These are phyloP conservation scores for Propithecus deckenii DNA, from an alignment of 2,797 vertebrate genomes.

Conservation along the genomic window DNA sequence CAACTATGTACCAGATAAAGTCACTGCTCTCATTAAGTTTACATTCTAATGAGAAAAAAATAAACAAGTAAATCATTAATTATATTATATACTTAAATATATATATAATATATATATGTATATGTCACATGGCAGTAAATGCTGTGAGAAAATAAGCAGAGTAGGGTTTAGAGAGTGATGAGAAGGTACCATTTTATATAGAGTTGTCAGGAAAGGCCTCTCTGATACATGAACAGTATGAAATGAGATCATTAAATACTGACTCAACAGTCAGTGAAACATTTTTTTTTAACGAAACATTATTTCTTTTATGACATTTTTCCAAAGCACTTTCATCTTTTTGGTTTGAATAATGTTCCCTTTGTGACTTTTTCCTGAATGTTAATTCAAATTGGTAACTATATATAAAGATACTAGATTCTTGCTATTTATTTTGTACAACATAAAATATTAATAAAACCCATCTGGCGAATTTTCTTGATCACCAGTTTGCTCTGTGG, in stretches of 20 bases:
- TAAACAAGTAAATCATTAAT: constrained; percentile 30
- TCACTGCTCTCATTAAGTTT: neutral
- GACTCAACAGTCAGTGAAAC: neutral
- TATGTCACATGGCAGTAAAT: neutral
- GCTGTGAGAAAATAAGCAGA: neutral
- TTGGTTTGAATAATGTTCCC: constrained; percentile 26
- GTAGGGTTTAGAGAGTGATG: neutral
- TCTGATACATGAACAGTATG: neutral
- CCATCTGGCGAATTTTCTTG: constrained; percentile 15
- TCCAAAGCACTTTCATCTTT: constrained; percentile 47
- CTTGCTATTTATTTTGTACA: constrained; percentile 46
- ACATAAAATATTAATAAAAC: constrained; percentile 53
- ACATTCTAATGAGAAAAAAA: constrained; percentile 10
- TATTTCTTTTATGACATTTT: constrained; percentile 49
- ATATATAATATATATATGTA: neutral
- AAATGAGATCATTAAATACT: neutral
- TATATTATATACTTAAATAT: neutral
- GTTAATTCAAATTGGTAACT: constrained; percentile 35
- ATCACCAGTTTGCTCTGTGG: neutral
- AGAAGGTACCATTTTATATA: neutral
- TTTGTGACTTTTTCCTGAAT: constrained; percentile 44
- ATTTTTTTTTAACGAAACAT: constrained; percentile 8
- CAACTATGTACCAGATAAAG: neutral
- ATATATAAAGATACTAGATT: neutral
- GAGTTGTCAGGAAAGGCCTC: neutral